phyloP scores from a whole-genome alignment of 2,113 vertebrate genomes.

The Alaudala cheleensis region DNA sequence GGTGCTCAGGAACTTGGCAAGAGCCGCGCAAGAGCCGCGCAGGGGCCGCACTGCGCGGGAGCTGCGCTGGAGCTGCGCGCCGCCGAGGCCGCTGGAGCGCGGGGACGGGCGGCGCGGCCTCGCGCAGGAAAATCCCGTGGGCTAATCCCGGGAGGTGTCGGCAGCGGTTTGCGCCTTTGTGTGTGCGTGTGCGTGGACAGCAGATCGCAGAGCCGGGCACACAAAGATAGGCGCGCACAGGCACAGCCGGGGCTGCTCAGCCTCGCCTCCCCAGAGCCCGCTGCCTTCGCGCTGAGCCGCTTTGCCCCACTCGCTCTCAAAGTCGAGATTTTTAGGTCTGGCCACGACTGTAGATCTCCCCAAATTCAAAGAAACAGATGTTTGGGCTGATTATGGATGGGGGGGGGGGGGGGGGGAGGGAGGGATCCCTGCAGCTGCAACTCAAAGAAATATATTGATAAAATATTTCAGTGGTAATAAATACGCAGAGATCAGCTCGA shows the following conservation, averaged over 20 bases:
- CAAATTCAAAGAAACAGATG: constrained; percentile 74
- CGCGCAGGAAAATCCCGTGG: not conserved
- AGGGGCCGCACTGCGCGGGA: not conserved
- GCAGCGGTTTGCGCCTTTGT: not conserved
- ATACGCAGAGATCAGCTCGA: constrained; percentile 83
- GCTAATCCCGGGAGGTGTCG: not conserved
- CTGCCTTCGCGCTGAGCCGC: not conserved
- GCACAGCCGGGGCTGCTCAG: not conserved
- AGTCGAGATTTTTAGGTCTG: constrained; percentile 10
- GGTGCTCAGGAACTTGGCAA: not conserved
- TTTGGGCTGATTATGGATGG: constrained; percentile 68
- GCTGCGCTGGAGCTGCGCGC: not conserved
- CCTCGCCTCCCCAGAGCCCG: not conserved
- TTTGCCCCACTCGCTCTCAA: not conserved
- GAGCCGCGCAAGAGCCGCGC: not conserved
- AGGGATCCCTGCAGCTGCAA: constrained; percentile 71
- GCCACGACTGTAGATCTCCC: constrained; percentile 45
- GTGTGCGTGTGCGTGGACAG: constrained; percentile 1
- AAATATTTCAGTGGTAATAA: constrained; percentile 70
- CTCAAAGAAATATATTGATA: constrained; percentile 74
- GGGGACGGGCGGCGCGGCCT: not conserved
- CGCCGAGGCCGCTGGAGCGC: not conserved
- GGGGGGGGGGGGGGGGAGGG: not conserved
- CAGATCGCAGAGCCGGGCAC: not conserved
- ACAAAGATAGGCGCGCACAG: not conserved